phyloP scores from a whole-genome alignment of 2,888 invertebrate genomes.

The Standfussiana lucernea region DNA sequence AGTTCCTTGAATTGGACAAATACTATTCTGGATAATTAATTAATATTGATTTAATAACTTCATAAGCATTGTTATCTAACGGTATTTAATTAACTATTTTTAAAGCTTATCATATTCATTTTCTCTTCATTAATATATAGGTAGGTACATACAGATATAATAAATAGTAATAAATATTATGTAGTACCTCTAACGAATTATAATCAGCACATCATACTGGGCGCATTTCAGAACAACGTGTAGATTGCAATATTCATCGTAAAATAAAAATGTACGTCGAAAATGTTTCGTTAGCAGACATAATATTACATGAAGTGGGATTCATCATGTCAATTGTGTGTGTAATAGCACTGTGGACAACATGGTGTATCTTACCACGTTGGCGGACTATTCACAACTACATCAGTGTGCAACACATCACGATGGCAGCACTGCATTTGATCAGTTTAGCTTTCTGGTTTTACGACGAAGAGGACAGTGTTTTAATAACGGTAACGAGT shows the following conservation, averaged over 20 bases:
- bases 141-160: neutral
- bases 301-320: constrained; percentile 28
- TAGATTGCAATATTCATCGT: neutral
- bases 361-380: constrained; percentile 66
- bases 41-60: neutral
- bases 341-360: constrained; percentile 53
- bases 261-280: constrained; percentile 21
- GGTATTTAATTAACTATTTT: constrained; percentile 24
- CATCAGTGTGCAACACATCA: constrained; percentile 64
- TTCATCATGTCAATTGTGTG: constrained; percentile 22
- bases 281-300: too few species aligned
- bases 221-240: neutral
- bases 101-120: constrained; percentile 9
- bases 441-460: neutral
- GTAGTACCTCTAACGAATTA: neutral
- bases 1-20: neutral
- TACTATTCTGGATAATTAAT: neutral
- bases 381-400: constrained; percentile 70
- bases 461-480: neutral
- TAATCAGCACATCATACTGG: neutral
- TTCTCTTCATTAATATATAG: constrained; percentile 26
- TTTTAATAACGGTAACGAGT: neutral
- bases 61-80: constrained; percentile 27
- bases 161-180: neutral
- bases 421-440: constrained; percentile 62